A percentile compares a stretch with the other conserved stretches of the same genome.
Evolutionary conservation across 2,888 invertebrate genomes (phyloP).

Genomic region (Caenorhabditis afra): DNA sequence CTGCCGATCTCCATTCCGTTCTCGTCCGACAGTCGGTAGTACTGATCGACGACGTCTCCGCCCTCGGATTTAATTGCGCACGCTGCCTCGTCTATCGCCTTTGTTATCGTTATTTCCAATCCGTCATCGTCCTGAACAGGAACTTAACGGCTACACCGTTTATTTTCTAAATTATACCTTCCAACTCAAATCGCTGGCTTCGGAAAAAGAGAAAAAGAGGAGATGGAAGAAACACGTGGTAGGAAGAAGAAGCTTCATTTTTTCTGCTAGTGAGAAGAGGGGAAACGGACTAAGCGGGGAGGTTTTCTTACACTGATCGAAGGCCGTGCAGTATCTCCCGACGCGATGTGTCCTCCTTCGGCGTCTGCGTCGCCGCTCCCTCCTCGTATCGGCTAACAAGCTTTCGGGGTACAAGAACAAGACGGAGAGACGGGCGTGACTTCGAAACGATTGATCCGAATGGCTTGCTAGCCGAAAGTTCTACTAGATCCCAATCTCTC

Average conservation of each 20-base stretch:
- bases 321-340: slow-evolving; percentile 35
- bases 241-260: slow-evolving; percentile 14
- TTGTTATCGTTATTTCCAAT: slow-evolving; percentile 50
- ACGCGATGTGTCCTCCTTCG: slow-evolving; percentile 42
- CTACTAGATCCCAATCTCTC: slow-evolving; percentile 25
- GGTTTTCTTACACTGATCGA: slow-evolving; percentile 54
- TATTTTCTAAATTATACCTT: too few species aligned
- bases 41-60: slow-evolving; percentile 71
- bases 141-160: background rate
- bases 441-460: background rate
- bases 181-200: slow-evolving; percentile 22
- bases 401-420: slow-evolving; percentile 10
- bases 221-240: slow-evolving; percentile 22
- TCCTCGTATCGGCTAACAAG: slow-evolving; percentile 29
- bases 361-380: slow-evolving; percentile 27
- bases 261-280: background rate
- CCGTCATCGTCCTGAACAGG: slow-evolving; percentile 49
- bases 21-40: slow-evolving; percentile 73
- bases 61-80: slow-evolving; percentile 53
- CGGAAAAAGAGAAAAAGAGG: slow-evolving; percentile 12
- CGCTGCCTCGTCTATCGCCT: slow-evolving; percentile 18
- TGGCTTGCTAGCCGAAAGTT: background rate
- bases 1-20: slow-evolving; percentile 76
- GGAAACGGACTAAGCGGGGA: slow-evolving; percentile 7
- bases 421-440: slow-evolving; percentile 12